Base-by-base conservation (phyloP, 2,888 invertebrate genomes). In the Orchestes rusci region DNA sequence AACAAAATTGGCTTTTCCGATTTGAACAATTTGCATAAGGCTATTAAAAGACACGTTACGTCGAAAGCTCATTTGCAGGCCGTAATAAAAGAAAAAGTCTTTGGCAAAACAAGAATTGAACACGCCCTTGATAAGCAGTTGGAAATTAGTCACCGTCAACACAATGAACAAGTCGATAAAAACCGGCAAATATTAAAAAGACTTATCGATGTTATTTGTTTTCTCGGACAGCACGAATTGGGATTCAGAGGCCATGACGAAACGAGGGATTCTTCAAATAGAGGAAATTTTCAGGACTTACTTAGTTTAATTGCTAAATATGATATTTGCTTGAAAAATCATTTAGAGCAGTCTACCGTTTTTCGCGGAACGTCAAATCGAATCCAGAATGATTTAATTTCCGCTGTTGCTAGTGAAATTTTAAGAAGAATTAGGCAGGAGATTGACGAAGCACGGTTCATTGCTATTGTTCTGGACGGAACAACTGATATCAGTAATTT, bases 321-420 rank as follows among this genome's bases (percentile, higher is more conserved):
- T 7, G 20, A 16, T 23, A 39, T 43, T 31, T 27, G 27, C 17
- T 50, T 58, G 34, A 45, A 42, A 43, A 49, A 37, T 23, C 55
- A 58, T 56, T 46, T 57, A 37, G 45, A 57, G 34, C 28, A 38
- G 45, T 35, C 23, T 34, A 54, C 45, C 8, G 55, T 55, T 10
- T 60, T 59, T 55, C 40, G 40, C 16, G 55, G 52, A 2, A 50
- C 50, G 20, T 59, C 57, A 16, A 54, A 48, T 40, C 36, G 39
- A 32, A 59, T 58, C 32, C 55, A 60, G 51, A 59, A 59, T 47
- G 55, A 58, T 46, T 46, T 60, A 35, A 56, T 57, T 39, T 15
- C 27, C 10, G 39, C 39, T 18, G 48, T 60, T 28, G 30, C 31
- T 4, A 42, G 40, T 8, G 37, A 55, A 28, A 16, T 57, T 10